Base-by-base conservation (phyloP, 2,113 vertebrate genomes). In the Pagrus major region DNA sequence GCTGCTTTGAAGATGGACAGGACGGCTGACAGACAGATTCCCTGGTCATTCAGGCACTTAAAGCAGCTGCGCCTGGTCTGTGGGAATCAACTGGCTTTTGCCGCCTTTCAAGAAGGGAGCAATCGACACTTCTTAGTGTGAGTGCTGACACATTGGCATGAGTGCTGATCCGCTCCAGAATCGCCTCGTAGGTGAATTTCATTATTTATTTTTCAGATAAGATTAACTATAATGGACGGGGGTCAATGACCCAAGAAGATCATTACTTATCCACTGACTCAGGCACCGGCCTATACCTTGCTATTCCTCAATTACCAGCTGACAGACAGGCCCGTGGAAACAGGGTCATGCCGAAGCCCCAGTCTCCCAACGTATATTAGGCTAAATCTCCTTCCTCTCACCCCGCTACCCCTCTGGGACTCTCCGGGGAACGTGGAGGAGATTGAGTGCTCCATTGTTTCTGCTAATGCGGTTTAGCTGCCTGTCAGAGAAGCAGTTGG, bases 401-500 rank as follows among this genome's bases (percentile, higher is more conserved):
- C 77, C 78, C 77, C 69, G 21, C 79, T 72, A 67, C 60, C 88
- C 67, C 78, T 63, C 68, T 70, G 80, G 65, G 61, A 74, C 81
- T 87, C 85, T 87, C 86, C 46, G 1, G 85, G 85, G 90, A 91
- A 61, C 10, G 35, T n/a, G 76, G 84, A 46, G 12, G 76, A 91
- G 90, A 92, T 91, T 91, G 88, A 91, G 91, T 81, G 82, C 76
- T 85, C 81, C 86, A 91, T 92, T 93, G 92, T 93, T 93, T 92
- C 92, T 79, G 84, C 75, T 92, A 92, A 92, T 92, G 89, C 76
- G 54, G 80, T 92, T 90, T 89, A 91, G 90, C 92, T 90, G 87
- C 87, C 86, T 84, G 86, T 91, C 88, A 92, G 83, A 89, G 80
- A 88, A 71, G 64, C 87, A 47, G 86, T 54, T 70, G 83, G 86